Evolutionary conservation across 2,888 invertebrate species (phyloP).

Genomic region (Odontothrips loti): DNA sequence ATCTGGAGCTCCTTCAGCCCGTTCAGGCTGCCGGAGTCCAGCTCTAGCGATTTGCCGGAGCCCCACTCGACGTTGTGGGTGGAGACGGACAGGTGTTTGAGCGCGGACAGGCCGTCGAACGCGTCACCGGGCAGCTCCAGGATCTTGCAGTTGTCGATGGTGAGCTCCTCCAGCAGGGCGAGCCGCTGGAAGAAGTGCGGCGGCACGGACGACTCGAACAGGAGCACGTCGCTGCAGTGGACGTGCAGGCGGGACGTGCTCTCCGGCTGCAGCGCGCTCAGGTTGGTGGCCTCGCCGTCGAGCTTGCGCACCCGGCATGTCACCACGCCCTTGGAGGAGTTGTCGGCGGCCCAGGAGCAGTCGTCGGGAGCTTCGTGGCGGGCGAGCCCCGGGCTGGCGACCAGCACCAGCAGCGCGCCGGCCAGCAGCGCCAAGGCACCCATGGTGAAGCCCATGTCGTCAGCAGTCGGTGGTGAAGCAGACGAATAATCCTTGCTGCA

Average conservation of each 20-base stretch:
- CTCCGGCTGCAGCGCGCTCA: slow-evolving; percentile 61
- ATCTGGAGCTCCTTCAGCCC: slow-evolving; percentile 75
- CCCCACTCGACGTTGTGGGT: slow-evolving; percentile 78
- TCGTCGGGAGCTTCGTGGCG: slow-evolving; percentile 47
- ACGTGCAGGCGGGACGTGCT: slow-evolving; percentile 68
- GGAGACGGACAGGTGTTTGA: slow-evolving; percentile 72
- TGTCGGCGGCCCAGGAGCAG: slow-evolving; percentile 50
- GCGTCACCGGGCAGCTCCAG: slow-evolving; percentile 69
- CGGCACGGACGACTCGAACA: slow-evolving; percentile 72
- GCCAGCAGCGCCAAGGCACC: slow-evolving; percentile 19
- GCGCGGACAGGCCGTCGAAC: slow-evolving; percentile 73
- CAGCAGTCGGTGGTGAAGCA: neutral
- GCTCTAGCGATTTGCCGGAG: slow-evolving; percentile 64
- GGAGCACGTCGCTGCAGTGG: slow-evolving; percentile 70
- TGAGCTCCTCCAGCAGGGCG: slow-evolving; percentile 68
- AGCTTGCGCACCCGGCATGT: slow-evolving; percentile 67
- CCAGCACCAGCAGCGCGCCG: slow-evolving; percentile 36
- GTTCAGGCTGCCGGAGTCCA: slow-evolving; percentile 65
- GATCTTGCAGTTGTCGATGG: slow-evolving; percentile 74
- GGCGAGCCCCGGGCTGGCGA: slow-evolving; percentile 44
- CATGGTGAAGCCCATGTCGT: slow-evolving; percentile 1
- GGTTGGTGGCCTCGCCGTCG: slow-evolving; percentile 64
- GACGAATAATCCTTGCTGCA: neutral
- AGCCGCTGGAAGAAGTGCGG: slow-evolving; percentile 68
- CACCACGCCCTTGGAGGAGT: slow-evolving; percentile 50